Evolutionary conservation across 2,113 vertebrate species (phyloP).

Genomic region (Paramisgurnus dabryanus): DNA sequence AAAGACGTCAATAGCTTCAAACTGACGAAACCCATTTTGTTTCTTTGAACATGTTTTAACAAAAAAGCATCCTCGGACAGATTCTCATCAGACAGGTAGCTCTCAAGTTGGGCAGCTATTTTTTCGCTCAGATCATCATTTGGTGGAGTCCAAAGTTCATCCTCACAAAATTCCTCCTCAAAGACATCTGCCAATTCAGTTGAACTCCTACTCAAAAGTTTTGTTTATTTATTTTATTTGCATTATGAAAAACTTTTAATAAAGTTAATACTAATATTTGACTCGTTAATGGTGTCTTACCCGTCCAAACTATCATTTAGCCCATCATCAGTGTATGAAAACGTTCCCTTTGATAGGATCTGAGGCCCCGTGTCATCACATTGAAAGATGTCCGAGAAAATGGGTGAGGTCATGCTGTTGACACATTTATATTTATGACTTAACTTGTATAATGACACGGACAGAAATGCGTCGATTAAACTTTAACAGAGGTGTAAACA

Average conservation of each 20-base stretch:
- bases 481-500: background rate
- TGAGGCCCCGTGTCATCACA: conserved; percentile 26
- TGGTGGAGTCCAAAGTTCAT: conserved; percentile 40
- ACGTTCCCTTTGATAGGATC: conserved; percentile 4
- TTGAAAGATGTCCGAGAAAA: conserved; percentile 44
- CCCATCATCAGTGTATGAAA: conserved; percentile 53
- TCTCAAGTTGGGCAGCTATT: conserved; percentile 74
- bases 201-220: conserved; percentile 51
- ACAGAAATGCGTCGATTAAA: background rate
- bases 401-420: conserved; percentile 58
- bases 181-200: background rate
- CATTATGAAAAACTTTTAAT: too few species aligned
- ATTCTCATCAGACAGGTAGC: conserved; percentile 75
- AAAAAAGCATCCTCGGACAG: conserved; percentile 76
- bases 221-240: background rate
- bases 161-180: conserved; percentile 54
- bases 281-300: conserved; percentile 31
- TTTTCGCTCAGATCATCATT: conserved; percentile 60
- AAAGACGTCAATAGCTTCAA: conserved; percentile 79
- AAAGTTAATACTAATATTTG: background rate
- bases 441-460: too few species aligned
- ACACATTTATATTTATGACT: background rate
- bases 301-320: conserved; percentile 60
- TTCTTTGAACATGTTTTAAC: conserved; percentile 77
- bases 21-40: conserved; percentile 79